A percentile compares a stretch with the other conserved stretches of the same genome.
These are phyloP conservation scores for Thomomys bottae DNA, from an alignment of 2,113 vertebrate species.

Conservation along the genomic window DNA sequence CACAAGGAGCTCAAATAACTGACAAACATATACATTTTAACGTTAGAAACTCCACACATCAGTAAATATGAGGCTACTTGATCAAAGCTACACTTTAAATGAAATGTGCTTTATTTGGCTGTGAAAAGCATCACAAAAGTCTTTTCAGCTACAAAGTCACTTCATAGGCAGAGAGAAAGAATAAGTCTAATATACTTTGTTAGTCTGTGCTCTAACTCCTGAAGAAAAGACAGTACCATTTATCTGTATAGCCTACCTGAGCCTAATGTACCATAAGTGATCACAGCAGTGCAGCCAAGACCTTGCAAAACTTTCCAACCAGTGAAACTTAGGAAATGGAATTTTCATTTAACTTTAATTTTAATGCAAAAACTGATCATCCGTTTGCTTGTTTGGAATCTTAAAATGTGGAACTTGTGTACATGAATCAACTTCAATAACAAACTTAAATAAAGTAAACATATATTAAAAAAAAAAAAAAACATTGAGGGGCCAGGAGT, in stretches of 20 bases:
- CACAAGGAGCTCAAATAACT: conserved; percentile 54
- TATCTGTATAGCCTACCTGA: neutral
- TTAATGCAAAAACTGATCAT: conserved; percentile 9
- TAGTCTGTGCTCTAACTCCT: neutral
- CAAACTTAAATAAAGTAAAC: conserved; percentile 41
- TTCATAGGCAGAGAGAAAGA: conserved; percentile 21
- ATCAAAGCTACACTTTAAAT: conserved; percentile 54
- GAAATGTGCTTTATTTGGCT: conserved; percentile 45
- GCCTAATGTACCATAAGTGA: neutral
- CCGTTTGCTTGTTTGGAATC: neutral
- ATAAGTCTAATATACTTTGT: neutral
- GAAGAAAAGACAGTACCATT: neutral
- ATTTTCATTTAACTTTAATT: conserved; percentile 27
- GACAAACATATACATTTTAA: conserved; percentile 64
- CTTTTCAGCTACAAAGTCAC: neutral
- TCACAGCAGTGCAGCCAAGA: neutral
- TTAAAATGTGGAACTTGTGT: neutral
- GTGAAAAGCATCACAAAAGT: conserved; percentile 43
- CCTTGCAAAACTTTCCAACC: neutral
- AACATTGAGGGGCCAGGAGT: too few relatives aligned
- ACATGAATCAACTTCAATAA: conserved; percentile 19
- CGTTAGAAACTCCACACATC: conserved; percentile 46
- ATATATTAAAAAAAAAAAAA: conserved; percentile 11
- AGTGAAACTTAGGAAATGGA: neutral
- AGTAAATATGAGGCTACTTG: conserved; percentile 45